phyloP scores from a whole-genome alignment of 2,888 invertebrate genomes.

The Galerucella calmariensis region DNA sequence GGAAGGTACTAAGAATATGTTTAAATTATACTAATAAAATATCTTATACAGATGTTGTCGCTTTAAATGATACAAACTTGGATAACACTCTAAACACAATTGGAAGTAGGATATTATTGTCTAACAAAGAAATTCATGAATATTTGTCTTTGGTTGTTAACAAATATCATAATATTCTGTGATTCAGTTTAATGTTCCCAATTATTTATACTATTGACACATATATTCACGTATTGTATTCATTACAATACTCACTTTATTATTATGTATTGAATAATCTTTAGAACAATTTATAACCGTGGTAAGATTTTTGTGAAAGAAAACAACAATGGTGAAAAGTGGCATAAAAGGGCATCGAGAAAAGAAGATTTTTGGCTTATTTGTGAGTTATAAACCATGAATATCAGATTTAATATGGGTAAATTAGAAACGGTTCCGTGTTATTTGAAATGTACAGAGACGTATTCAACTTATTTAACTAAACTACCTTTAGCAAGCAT shows the following conservation, averaged over 20 bases:
- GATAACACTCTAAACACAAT: too few species aligned
- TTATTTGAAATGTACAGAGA: conserved; percentile 19
- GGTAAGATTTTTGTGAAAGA: conserved; percentile 1
- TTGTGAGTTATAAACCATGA: conserved; percentile 53
- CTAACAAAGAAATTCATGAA: too few species aligned
- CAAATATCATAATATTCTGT: too few species aligned
- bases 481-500: too few species aligned
- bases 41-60: too few species aligned
- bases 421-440: conserved; percentile 50
- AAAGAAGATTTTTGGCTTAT: conserved; percentile 47
- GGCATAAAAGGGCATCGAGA: conserved; percentile 46
- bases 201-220: neutral
- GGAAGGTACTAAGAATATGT: too few species aligned
- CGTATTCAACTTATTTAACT: conserved; percentile 1
- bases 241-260: neutral
- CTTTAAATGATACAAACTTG: too few species aligned
- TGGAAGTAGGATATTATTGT: too few species aligned
- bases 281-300: conserved; percentile 5
- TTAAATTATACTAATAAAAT: too few species aligned
- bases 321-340: conserved; percentile 37
- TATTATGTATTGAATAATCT: conserved; percentile 3
- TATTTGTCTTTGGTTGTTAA: too few species aligned
- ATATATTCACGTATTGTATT: neutral
- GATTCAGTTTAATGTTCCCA: neutral
- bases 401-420: conserved; percentile 53